Conservation (phyloP, 1,140 invertebrate genomes). For the Zaprionus tsacasi region DNA sequence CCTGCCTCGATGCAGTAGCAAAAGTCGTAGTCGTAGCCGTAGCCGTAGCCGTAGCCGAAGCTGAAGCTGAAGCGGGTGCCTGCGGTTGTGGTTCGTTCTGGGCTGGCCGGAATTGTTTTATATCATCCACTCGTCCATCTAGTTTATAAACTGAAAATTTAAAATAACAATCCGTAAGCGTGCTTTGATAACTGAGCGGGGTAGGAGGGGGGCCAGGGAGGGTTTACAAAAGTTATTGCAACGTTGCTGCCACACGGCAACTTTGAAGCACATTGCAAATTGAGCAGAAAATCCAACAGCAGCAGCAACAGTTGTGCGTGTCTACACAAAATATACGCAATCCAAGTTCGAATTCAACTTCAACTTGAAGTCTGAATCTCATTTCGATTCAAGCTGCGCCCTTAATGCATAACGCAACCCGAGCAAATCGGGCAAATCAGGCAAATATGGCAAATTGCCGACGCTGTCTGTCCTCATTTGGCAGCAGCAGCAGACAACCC, state of each 20-base stretch:
- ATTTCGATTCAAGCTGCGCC: constrained; percentile 3
- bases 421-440: constrained; percentile 37
- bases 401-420: neutral
- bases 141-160: constrained; percentile 69
- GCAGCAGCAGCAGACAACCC: constrained; percentile 8
- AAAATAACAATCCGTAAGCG: constrained; percentile 70
- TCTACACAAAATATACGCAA: neutral
- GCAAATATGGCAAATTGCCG: neutral
- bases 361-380: neutral
- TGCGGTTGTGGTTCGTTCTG: constrained; percentile 9
- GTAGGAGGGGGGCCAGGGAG: neutral
- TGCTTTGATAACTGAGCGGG: constrained; percentile 60
- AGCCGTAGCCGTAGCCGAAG: neutral
- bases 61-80: neutral
- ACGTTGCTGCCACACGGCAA: neutral
- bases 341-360: neutral
- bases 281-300: neutral
- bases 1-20: neutral
- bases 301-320: neutral
- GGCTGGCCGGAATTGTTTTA: constrained; percentile 58
- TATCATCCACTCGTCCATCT: constrained; percentile 58
- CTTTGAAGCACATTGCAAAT: constrained; percentile 8
- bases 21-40: neutral
- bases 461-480: constrained; percentile 4
- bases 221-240: neutral